Conservation (phyloP, 2,113 vertebrate species). For the Alligator sinensis region DNA sequence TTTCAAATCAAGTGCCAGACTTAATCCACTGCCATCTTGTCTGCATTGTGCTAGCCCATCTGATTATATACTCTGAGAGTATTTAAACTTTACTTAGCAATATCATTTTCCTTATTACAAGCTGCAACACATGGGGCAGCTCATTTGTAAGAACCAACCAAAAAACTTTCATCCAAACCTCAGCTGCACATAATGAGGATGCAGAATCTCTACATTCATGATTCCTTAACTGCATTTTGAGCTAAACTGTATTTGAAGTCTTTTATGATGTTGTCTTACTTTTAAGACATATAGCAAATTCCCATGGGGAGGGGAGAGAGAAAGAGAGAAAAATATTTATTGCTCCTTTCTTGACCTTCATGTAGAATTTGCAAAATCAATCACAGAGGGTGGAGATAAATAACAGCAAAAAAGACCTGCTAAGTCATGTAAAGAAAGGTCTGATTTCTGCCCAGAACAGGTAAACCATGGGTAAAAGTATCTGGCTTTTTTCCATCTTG, state of each 20-base stretch:
- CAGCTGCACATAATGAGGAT: neutral
- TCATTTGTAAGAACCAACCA: neutral
- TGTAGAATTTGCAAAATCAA: neutral
- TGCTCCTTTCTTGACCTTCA: neutral
- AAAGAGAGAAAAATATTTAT: neutral
- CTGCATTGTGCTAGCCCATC: neutral
- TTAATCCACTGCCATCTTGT: fast-evolving
- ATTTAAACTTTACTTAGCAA: neutral
- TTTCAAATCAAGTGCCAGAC: neutral
- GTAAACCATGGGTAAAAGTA: neutral
- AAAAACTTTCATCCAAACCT: neutral
- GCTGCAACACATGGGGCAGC: neutral
- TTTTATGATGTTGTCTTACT: neutral
- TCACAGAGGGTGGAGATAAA: neutral
- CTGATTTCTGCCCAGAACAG: neutral
- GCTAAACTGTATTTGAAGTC: neutral
- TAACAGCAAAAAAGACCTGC: fast-evolving
- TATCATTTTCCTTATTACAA: neutral
- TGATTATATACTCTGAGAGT: neutral
- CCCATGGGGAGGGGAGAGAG: neutral
- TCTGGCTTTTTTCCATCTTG: neutral
- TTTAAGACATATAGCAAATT: neutral
- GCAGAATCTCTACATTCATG: neutral
- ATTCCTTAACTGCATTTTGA: neutral
- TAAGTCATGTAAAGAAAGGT: neutral